Conservation (phyloP, 1,140 invertebrate species). For the Tribolium madens region DNA sequence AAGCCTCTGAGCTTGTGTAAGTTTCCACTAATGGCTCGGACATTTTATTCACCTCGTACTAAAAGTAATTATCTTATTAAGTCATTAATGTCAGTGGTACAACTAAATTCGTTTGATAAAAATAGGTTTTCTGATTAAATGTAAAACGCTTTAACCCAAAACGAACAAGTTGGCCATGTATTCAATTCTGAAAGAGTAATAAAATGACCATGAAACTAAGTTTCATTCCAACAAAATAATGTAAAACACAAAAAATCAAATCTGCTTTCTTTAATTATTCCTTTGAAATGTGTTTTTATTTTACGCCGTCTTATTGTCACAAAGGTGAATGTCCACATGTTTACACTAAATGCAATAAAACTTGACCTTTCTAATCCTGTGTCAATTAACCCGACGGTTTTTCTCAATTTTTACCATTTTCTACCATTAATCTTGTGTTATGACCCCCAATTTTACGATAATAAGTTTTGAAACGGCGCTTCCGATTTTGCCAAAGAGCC, state of each 20-base stretch:
- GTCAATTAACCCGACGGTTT: neutral
- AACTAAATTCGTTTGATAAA: neutral
- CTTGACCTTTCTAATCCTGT: conserved; percentile 19
- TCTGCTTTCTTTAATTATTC: neutral
- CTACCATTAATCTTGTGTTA: neutral
- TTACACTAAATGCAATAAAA: conserved; percentile 6
- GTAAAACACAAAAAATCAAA: neutral
- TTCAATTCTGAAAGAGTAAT: conserved; percentile 4
- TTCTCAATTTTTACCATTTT: conserved; percentile 8
- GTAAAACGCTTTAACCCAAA: neutral
- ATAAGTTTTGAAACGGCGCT: neutral
- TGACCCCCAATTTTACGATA: neutral
- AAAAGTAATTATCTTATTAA: neutral
- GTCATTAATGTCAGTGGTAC: neutral
- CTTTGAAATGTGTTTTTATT: neutral
- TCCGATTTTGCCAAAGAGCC: neutral
- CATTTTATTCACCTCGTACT: too few species aligned
- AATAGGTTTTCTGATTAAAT: neutral
- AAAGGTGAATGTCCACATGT: neutral
- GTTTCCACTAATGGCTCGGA: too few species aligned
- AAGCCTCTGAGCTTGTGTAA: too few species aligned
- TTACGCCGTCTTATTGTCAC: neutral
- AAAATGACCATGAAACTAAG: neutral
- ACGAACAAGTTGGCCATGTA: conserved; percentile 9
- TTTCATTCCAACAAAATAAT: neutral